Conservation (phyloP, 2,797 vertebrate species). For the Pseudopleuronectes americanus region DNA sequence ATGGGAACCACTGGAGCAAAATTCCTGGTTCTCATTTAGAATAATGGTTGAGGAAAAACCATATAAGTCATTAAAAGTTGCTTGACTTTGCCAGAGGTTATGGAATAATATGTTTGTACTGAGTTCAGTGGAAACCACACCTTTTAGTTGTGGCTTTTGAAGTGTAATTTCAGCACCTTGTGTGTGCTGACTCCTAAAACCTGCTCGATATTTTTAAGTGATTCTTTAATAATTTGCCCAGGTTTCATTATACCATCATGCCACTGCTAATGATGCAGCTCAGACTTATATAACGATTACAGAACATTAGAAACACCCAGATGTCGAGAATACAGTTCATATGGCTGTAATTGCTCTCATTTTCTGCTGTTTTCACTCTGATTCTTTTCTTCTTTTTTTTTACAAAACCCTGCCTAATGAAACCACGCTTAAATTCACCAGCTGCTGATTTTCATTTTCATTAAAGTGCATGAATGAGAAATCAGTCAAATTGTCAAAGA, state of each 20-base stretch:
- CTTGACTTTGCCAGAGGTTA: slow-evolving; percentile 39
- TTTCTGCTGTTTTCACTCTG: slow-evolving; percentile 23
- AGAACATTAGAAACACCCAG: slow-evolving; percentile 17
- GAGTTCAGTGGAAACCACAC: slow-evolving; percentile 32
- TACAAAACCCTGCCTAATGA: too few relatives aligned
- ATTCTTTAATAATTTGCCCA: slow-evolving; percentile 20
- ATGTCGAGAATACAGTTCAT: slow-evolving; percentile 14
- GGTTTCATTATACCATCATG: slow-evolving; percentile 26
- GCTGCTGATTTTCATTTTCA: too few relatives aligned
- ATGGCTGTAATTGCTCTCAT: slow-evolving; percentile 33
- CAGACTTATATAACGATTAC: slow-evolving; percentile 40
- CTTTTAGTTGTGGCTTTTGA: slow-evolving; percentile 43
- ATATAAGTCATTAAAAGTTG: slow-evolving; percentile 36
- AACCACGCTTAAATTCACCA: too few relatives aligned
- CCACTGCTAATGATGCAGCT: slow-evolving; percentile 60
- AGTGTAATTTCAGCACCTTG: slow-evolving; percentile 30
- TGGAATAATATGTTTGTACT: slow-evolving; percentile 26
- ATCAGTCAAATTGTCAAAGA: too few relatives aligned
- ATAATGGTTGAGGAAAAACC: slow-evolving; percentile 50
- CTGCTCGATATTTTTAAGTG: slow-evolving; percentile 27
- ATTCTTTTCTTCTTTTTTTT: too few relatives aligned
- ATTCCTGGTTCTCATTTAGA: slow-evolving; percentile 52
- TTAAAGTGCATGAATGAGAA: too few relatives aligned
- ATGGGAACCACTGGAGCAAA: slow-evolving; percentile 54
- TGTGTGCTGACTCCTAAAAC: slow-evolving; percentile 35